phyloP scores from a whole-genome alignment of 1,140 invertebrate genomes.

The Chionoecetes opilio region DNA sequence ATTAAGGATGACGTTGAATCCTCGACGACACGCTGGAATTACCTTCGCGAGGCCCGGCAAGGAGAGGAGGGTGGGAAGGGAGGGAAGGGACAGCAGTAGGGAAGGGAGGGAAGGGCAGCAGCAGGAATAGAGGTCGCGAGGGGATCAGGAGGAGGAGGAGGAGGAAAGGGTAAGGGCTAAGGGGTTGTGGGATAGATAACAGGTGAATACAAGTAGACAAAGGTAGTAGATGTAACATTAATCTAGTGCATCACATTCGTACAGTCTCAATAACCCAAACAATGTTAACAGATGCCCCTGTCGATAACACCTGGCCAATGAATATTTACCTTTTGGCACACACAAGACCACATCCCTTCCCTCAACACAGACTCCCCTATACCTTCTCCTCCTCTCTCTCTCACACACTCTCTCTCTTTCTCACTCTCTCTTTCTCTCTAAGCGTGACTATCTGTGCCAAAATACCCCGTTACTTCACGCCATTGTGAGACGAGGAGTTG shows the following conservation, averaged over 20 bases:
- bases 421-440: background rate
- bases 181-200: background rate
- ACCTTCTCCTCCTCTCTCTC: conserved; percentile 22
- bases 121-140: background rate
- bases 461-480: background rate
- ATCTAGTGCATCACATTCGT: conserved; percentile 52
- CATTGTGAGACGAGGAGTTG: conserved; percentile 3
- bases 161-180: background rate
- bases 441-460: background rate
- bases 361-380: background rate
- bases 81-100: background rate
- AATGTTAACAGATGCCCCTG: conserved; percentile 54
- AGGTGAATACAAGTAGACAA: background rate
- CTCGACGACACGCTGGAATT: conserved; percentile 2
- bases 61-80: background rate
- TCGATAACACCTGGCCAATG: conserved; percentile 66
- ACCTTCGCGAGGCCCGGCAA: background rate
- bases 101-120: background rate
- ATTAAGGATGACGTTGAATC: conserved; percentile 43
- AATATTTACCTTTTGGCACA: conserved; percentile 72
- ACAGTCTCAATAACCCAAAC: conserved; percentile 63
- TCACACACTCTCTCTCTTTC: background rate
- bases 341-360: background rate
- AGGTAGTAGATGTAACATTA: conserved; percentile 55
- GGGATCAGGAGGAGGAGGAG: background rate